Evolutionary conservation across 2,888 invertebrate genomes (phyloP), one percentile per base, ranked within the genome.

Genomic region (Sinhomidia bicolor): DNA sequence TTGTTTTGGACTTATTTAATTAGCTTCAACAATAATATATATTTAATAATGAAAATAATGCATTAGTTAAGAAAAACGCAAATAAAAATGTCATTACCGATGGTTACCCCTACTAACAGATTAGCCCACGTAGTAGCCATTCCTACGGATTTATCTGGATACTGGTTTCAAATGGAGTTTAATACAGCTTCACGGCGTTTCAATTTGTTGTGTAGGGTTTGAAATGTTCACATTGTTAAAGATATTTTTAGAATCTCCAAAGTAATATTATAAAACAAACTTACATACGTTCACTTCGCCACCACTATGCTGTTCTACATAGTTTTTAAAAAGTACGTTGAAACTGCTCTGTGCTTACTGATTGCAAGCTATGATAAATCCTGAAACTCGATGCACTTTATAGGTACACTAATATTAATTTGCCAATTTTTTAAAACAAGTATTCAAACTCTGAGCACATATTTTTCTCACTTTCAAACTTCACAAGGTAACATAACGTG

Each of bases 41-140:
- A n/a, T n/a, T n/a, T n/a, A n/a, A n/a, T n/a, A n/a, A n/a, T n/a
- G n/a, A n/a, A n/a, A n/a, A n/a, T n/a, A n/a, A 20, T n/a, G 65
- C 47, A 29, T 26, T 5, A n/a, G n/a, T n/a, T n/a, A n/a, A n/a
- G 3, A 51, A 1, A 26, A 76, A 51, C 14, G 14, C 14, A 10
- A 32, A 32, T 44, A 74, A 74, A 76, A 76, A 76, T n/a, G 4
- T 36, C n/a, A 29, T 80, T 86, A 86, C 86, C 79, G 60, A 71
- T 60, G 29, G 80, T 65, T 41, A 54, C 57, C 12, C 36, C 86
- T 36, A 80, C 71, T n/a, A 47, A 60, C 0, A 71, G 26, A 44
- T 86, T 78, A 26, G 14, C 29, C 86, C 86, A 80, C 32, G 71
- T 57, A 17, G 86, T 36, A 0, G 60, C 54, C 80, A 71, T 71